Evolutionary conservation across 1,140 invertebrate species (phyloP).

Genomic region (Anthonomus grandis): DNA sequence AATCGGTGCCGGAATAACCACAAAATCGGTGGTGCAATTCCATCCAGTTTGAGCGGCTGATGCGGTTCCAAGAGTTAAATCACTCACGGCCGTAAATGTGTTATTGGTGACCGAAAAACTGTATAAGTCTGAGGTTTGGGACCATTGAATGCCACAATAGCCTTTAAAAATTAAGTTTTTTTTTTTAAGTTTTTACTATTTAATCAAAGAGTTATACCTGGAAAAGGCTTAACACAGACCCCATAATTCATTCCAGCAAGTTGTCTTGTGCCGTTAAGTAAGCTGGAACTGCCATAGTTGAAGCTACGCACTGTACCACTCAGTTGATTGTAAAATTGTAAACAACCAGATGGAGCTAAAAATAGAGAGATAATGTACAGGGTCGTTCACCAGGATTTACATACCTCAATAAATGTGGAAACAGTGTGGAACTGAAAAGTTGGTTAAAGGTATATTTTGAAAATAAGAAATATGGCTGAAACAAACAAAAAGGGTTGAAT

Average conservation of each 20-base stretch:
- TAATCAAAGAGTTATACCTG: conserved; percentile 44
- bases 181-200: neutral
- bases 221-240: conserved; percentile 65
- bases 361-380: too few relatives aligned
- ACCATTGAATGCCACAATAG: conserved; percentile 66
- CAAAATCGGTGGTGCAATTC: conserved; percentile 66
- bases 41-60: conserved; percentile 55
- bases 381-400: too few relatives aligned
- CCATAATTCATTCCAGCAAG: conserved; percentile 73
- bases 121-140: conserved; percentile 53
- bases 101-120: conserved; percentile 71
- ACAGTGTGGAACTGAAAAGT: too few relatives aligned
- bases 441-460: too few relatives aligned
- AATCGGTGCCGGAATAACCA: conserved; percentile 68
- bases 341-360: conserved; percentile 59
- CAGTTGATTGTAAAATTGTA: conserved; percentile 68
- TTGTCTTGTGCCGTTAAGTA: conserved; percentile 61
- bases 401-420: too few relatives aligned
- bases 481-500: too few relatives aligned
- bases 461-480: too few relatives aligned
- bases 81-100: conserved; percentile 28
- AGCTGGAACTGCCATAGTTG: conserved; percentile 61
- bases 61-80: conserved; percentile 55
- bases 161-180: conserved; percentile 40
- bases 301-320: conserved; percentile 72